Base-by-base conservation (phyloP, 2,888 invertebrate species). In the Argyra leucocephala region DNA sequence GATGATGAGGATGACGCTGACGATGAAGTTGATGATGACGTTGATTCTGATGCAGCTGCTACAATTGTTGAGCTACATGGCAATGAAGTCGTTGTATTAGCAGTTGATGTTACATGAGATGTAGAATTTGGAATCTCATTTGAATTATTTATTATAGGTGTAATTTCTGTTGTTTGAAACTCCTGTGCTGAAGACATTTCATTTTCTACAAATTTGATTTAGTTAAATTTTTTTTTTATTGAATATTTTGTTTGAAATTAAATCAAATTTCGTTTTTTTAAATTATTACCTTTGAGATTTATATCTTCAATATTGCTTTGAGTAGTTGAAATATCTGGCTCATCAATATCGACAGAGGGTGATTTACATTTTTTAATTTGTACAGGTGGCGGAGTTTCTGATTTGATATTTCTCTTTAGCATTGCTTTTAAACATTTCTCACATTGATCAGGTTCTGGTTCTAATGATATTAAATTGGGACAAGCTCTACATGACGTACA, bases 401-500 rank as follows among this genome's bases (percentile, higher is more conserved):
- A 74, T 37, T 74, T 69, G 73, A 24, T 74, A 68, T 58, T 57
- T 69, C 68, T 74, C 71, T 61, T 61, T 21, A 26, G 10, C n/a
- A n/a, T 21, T 26, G 23, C 7, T 31, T 73, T 71, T 57, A 74
- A 72, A 73, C 80, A 80, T 70, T 78, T 79, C 59, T 79, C 79
- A 72, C 80, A 80, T 66, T 79, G 77, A 66, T 80, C 80, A 26
- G 78, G 79, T 61, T 76, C 79, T 21, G 77, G 76, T 66, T 76
- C 73, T 61, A 79, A 70, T 57, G 80, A 79, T 64, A 80, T 79
- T 66, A 80, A 72, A 73, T 80, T 78, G 36, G 78, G 74, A 72
- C 80, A 80, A 69, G 80, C 77, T 61, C 75, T 72, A 73, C 79
- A 80, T 70, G 80, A 76, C 64, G 75, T 76, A 68, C 78, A 79